These are phyloP conservation scores for Tenodera sinensis DNA, from an alignment of 2,888 invertebrate species.

Conservation along the genomic window DNA sequence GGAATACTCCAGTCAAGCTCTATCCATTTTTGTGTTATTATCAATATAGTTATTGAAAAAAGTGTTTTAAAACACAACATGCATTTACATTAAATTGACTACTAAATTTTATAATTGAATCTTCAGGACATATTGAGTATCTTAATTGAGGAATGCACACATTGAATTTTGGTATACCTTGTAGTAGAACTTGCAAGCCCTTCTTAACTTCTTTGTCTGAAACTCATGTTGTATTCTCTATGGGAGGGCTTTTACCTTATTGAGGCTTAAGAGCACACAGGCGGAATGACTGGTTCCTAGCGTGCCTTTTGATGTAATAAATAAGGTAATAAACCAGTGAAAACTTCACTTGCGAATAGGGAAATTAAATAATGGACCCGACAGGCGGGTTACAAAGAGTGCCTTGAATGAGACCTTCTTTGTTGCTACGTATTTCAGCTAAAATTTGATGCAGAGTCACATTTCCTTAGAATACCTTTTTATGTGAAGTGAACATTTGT, in stretches of 20 bases:
- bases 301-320: background rate
- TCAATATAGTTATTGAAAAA: too few species aligned
- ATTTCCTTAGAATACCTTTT: background rate
- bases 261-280: background rate
- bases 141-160: too few species aligned
- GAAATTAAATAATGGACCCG: background rate
- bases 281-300: background rate
- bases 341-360: background rate
- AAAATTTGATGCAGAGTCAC: background rate
- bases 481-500: background rate
- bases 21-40: too few species aligned
- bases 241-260: background rate
- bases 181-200: background rate
- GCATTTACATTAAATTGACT: too few species aligned
- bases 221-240: background rate
- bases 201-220: background rate
- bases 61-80: too few species aligned
- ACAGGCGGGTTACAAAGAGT: background rate
- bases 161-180: background rate
- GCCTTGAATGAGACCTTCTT: background rate
- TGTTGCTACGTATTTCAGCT: background rate
- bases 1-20: too few species aligned
- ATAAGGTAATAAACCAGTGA: background rate
- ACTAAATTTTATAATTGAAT: too few species aligned
- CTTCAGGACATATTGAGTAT: too few species aligned